phyloP scores from a whole-genome alignment of 2,888 invertebrate genomes.

The Antheraea yamamai region DNA sequence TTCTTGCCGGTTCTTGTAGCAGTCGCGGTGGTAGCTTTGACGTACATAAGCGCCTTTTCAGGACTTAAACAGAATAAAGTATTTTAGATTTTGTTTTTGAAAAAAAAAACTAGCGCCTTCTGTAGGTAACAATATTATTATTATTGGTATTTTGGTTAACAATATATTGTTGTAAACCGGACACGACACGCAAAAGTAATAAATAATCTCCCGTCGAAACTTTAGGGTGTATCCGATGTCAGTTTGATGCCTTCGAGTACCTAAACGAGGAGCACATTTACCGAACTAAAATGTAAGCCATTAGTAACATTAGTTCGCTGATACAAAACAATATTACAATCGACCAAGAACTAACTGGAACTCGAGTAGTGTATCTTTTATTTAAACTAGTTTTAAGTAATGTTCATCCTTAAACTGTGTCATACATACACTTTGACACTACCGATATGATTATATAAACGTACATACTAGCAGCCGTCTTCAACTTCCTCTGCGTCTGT shows the following conservation, averaged over 20 bases:
- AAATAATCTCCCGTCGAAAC: conserved; percentile 6
- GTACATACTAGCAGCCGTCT: too few species aligned
- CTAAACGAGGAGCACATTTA: background rate
- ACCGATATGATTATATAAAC: background rate
- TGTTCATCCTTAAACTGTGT: background rate
- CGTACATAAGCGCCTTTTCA: too few species aligned
- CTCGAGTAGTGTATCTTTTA: background rate
- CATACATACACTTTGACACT: background rate
- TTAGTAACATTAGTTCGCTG: background rate
- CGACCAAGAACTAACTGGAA: background rate
- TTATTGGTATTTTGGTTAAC: too few species aligned
- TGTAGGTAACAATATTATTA: too few species aligned
- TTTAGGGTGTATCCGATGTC: conserved; percentile 6
- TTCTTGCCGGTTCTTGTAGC: too few species aligned
- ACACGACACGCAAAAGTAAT: background rate
- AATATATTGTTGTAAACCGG: background rate
- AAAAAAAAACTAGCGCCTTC: too few species aligned
- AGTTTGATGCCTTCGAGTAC: background rate
- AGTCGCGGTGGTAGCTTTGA: too few species aligned
- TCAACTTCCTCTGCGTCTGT: too few species aligned
- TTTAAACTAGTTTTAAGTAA: too few species aligned
- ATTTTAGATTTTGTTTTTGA: too few species aligned
- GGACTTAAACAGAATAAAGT: too few species aligned
- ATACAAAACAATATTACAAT: conserved; percentile 11
- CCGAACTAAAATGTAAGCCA: background rate